phyloP scores from a whole-genome alignment of 2,888 invertebrate genomes.

The Rapana venosa region DNA sequence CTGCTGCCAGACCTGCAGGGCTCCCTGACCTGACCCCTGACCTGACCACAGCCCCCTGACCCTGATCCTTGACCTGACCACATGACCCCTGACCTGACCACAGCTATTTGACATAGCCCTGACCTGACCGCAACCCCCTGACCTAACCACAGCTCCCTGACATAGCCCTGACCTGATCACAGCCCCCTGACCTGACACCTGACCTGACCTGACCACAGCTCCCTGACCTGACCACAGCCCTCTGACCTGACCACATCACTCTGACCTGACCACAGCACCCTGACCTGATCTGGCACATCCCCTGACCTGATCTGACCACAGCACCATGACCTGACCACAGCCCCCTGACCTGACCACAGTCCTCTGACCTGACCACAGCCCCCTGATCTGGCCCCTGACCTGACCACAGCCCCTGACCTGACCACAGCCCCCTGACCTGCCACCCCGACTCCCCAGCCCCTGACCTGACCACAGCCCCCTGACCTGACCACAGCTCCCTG shows the following conservation, averaged over 20 bases:
- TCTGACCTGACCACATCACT: background rate
- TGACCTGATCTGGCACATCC: background rate
- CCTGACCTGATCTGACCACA: no score
- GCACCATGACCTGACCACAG: conserved; percentile 58
- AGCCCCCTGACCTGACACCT: background rate
- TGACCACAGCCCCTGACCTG: background rate
- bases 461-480: conserved; percentile 3
- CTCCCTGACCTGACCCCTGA: background rate
- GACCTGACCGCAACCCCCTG: background rate
- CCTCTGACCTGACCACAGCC: background rate
- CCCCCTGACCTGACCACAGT: background rate
- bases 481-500: conserved; percentile 53
- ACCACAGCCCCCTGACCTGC: background rate
- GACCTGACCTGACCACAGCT: no score
- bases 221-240: background rate
- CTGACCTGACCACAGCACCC: background rate
- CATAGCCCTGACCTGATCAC: conserved; percentile 59
- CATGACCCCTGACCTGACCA: background rate
- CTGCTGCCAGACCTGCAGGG: conserved; percentile 62
- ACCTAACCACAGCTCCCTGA: background rate
- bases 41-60: background rate
- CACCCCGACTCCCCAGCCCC: no score
- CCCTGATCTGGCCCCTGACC: background rate
- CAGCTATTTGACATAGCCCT: background rate
- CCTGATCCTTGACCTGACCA: background rate